phyloP scores from a whole-genome alignment of 2,797 vertebrate genomes.

The Danionella dracula region DNA sequence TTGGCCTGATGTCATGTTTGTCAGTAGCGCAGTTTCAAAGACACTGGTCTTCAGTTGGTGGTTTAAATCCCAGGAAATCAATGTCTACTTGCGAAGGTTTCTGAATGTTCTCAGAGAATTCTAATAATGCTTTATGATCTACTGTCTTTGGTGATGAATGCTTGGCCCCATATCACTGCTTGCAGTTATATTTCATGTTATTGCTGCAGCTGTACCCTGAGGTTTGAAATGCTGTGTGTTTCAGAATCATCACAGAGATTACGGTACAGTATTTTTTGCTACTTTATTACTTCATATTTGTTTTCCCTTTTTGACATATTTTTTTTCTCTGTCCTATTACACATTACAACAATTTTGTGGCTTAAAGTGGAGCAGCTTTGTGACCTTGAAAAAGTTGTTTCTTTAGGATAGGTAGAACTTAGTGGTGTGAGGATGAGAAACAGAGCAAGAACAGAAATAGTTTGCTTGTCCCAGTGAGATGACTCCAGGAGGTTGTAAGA shows the following conservation, averaged over 20 bases:
- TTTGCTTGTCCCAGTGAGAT: conserved; percentile 57
- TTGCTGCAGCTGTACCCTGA: not conserved
- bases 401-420: conserved; percentile 49
- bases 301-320: not conserved
- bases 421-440: conserved; percentile 46
- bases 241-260: conserved; percentile 35
- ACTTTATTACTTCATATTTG: not conserved
- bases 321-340: conserved; percentile 18
- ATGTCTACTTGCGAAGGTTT: too few species aligned
- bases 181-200: too few species aligned
- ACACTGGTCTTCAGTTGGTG: too few species aligned
- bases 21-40: too few species aligned
- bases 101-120: too few species aligned
- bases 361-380: conserved; percentile 61
- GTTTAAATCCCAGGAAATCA: too few species aligned
- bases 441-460: conserved; percentile 61
- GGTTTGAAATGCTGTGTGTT: not conserved
- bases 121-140: too few species aligned
- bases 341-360: conserved; percentile 27
- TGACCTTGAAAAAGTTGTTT: conserved; percentile 71
- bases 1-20: too few species aligned
- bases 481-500: conserved; percentile 37
- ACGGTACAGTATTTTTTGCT: conserved; percentile 54
- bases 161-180: too few species aligned
- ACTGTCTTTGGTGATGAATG: too few species aligned